phyloP scores from a whole-genome alignment of 2,113 vertebrate genomes.

The Rousettus leschenaultii region DNA sequence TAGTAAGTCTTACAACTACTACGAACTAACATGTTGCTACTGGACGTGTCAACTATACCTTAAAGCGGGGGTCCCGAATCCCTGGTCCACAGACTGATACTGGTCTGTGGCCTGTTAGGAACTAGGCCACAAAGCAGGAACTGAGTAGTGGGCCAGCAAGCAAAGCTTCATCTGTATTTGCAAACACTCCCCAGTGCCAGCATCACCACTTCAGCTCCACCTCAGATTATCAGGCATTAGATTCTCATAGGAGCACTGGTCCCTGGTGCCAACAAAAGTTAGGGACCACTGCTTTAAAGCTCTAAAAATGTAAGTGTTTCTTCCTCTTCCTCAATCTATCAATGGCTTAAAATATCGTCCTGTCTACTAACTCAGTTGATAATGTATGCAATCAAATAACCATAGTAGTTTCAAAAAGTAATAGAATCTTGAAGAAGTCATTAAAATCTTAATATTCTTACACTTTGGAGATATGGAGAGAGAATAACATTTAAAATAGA shows the following conservation, averaged over 20 bases:
- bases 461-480: background rate
- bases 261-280: too few species aligned
- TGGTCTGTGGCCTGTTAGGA: too few species aligned
- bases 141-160: too few species aligned
- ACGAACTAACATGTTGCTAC: background rate
- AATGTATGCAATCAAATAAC: background rate
- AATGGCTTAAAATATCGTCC: background rate
- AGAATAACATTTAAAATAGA: background rate
- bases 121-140: too few species aligned
- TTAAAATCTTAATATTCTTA: background rate
- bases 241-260: too few species aligned
- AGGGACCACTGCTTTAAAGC: too few species aligned
- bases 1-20: background rate
- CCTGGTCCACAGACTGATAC: too few species aligned
- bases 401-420: background rate
- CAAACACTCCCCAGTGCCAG: too few species aligned
- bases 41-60: background rate
- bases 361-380: background rate
- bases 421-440: background rate
- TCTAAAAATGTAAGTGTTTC: background rate
- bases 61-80: background rate
- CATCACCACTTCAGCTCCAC: too few species aligned
- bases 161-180: too few species aligned
- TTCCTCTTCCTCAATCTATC: background rate
- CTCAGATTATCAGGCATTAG: too few species aligned